phyloP scores from a whole-genome alignment of 2,797 vertebrate species.

The Sebastes hubbsi region DNA sequence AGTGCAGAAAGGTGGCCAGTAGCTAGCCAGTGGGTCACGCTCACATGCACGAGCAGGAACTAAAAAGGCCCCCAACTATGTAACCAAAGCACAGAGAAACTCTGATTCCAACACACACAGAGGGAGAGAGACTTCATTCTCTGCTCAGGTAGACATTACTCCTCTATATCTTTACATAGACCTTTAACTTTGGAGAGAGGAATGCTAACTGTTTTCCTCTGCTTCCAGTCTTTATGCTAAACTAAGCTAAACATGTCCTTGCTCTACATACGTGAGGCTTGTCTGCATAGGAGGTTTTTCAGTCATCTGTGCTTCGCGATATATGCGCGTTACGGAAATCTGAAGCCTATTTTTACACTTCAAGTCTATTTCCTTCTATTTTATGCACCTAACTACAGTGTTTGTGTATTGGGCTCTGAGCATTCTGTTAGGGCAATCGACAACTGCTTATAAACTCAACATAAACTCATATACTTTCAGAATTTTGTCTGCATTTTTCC shows the following conservation, averaged over 20 bases:
- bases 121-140: too few species aligned
- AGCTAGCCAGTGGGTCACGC: neutral
- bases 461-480: neutral
- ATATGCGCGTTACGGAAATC: neutral
- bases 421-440: neutral
- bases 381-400: neutral
- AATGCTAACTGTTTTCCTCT: neutral
- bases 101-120: too few species aligned
- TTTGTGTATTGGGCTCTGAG: neutral
- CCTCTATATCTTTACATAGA: too few species aligned
- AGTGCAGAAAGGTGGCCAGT: neutral
- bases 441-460: neutral
- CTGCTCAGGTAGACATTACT: neutral
- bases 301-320: neutral
- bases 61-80: too few species aligned
- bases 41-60: too few species aligned
- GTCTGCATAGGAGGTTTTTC: neutral
- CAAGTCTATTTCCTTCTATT: neutral
- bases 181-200: neutral
- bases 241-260: neutral
- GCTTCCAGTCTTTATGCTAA: neutral
- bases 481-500: neutral
- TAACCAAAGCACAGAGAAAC: too few species aligned
- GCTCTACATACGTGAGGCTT: neutral
- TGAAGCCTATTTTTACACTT: neutral